Evolutionary conservation across 2,113 vertebrate species (phyloP).

Genomic region (Tragulus kanchil): DNA sequence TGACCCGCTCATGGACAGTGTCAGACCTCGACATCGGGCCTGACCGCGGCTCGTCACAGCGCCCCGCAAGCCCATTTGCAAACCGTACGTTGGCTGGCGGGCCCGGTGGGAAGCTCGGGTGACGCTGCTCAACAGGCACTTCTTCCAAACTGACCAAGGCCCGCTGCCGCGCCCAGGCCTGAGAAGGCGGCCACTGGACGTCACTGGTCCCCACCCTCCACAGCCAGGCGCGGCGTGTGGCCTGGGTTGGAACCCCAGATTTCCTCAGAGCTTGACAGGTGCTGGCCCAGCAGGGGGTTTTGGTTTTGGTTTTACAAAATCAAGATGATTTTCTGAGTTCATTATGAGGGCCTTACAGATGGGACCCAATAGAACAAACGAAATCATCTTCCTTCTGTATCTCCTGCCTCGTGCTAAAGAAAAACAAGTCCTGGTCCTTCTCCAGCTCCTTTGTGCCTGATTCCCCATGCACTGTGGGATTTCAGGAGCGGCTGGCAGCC

Average conservation of each 20-base stretch:
- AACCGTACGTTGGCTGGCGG: slow-evolving; percentile 42
- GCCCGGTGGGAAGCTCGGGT: not conserved
- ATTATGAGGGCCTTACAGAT: not conserved
- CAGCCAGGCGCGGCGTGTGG: too few relatives aligned
- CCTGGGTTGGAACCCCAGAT: accelerated
- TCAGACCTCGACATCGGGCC: slow-evolving; percentile 70
- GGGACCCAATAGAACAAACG: not conserved
- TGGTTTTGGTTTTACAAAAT: not conserved
- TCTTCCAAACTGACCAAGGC: slow-evolving; percentile 66
- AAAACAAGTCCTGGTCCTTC: too few relatives aligned
- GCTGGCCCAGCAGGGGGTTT: not conserved
- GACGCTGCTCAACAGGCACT: not conserved
- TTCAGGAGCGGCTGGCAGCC: not conserved
- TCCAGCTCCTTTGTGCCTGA: not conserved
- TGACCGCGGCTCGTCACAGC: not conserved
- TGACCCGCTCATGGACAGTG: slow-evolving; percentile 68
- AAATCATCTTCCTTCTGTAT: not conserved
- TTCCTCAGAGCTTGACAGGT: not conserved
- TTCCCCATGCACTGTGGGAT: not conserved
- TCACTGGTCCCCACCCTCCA: accelerated
- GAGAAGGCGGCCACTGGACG: accelerated
- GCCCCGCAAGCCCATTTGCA: slow-evolving; percentile 52
- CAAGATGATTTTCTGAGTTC: slow-evolving; percentile 10
- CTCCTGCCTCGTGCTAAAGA: not conserved
- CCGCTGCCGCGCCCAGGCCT: not conserved